These are phyloP conservation scores for Pelodytes ibericus DNA, from an alignment of 2,797 vertebrate species.

Conservation along the genomic window DNA sequence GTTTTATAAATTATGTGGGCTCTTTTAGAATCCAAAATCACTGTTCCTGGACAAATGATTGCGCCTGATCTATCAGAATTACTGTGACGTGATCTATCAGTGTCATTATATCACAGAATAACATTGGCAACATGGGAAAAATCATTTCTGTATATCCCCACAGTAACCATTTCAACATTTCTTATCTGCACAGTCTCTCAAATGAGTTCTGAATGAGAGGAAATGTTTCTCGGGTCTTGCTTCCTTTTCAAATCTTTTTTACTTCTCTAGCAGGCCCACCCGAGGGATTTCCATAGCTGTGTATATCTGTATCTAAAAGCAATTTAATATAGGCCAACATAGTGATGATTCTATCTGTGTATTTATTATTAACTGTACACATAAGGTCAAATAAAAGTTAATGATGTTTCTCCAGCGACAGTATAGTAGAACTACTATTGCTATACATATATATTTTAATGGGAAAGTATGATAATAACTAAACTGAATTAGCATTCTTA, in stretches of 20 bases:
- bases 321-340: slow-evolving; percentile 58
- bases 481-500: too few species aligned
- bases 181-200: slow-evolving; percentile 59
- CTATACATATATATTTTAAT: background rate
- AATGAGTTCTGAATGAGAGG: slow-evolving; percentile 56
- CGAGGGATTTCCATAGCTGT: slow-evolving; percentile 55
- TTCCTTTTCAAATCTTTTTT: slow-evolving; percentile 24
- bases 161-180: slow-evolving; percentile 15
- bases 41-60: slow-evolving; percentile 26
- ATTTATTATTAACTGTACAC: slow-evolving; percentile 66
- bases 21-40: slow-evolving; percentile 14
- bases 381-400: slow-evolving; percentile 69
- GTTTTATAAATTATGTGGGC: background rate
- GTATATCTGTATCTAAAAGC: slow-evolving; percentile 39
- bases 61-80: background rate
- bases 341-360: slow-evolving; percentile 63
- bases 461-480: too few species aligned
- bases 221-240: slow-evolving; percentile 48
- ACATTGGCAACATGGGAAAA: slow-evolving; percentile 45
- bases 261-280: background rate
- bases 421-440: background rate
- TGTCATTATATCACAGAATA: slow-evolving; percentile 42
- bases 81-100: slow-evolving; percentile 18
- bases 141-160: slow-evolving; percentile 6
- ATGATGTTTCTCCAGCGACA: too few species aligned